Conservation (phyloP, 2,888 invertebrate genomes). For the Pseudeuparius sepicola region DNA sequence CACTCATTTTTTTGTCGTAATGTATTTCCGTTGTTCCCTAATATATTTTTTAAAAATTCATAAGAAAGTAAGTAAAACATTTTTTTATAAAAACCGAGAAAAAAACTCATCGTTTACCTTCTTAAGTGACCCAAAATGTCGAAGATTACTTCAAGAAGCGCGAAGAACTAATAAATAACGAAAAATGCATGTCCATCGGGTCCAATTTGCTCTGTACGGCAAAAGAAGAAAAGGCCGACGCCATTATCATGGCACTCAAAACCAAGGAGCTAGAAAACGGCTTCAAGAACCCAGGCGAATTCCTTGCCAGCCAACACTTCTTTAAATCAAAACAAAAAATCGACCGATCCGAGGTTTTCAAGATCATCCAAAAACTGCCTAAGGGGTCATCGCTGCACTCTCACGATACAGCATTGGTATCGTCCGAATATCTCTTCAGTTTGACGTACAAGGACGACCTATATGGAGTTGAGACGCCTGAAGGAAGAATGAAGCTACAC, state of each 20-base stretch:
- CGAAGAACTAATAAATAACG: too few species aligned
- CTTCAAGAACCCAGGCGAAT: constrained; percentile 33
- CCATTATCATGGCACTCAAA: constrained; percentile 31
- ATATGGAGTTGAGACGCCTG: constrained; percentile 33
- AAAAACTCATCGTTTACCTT: too few species aligned
- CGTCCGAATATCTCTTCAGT: constrained; percentile 46
- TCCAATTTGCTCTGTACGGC: constrained; percentile 32
- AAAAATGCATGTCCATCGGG: constrained; percentile 22
- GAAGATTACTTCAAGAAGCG: too few species aligned
- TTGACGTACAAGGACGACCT: constrained; percentile 53
- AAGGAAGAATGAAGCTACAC: constrained; percentile 30
- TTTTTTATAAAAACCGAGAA: too few species aligned
- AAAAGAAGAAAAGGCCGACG: constrained; percentile 30
- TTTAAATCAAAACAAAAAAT: constrained; percentile 51
- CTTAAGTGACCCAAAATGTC: too few species aligned
- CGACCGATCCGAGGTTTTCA: constrained; percentile 51
- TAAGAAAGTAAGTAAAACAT: too few species aligned
- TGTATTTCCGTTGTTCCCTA: too few species aligned
- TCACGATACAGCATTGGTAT: constrained; percentile 55
- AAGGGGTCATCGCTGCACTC: constrained; percentile 63
- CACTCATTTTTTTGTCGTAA: too few species aligned
- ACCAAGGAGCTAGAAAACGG: constrained; percentile 29
- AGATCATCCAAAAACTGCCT: constrained; percentile 56
- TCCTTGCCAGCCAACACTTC: constrained; percentile 56
- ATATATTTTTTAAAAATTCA: too few species aligned